These are phyloP conservation scores for Megalurothrips usitatus DNA, from an alignment of 2,888 invertebrate species.

Conservation along the genomic window DNA sequence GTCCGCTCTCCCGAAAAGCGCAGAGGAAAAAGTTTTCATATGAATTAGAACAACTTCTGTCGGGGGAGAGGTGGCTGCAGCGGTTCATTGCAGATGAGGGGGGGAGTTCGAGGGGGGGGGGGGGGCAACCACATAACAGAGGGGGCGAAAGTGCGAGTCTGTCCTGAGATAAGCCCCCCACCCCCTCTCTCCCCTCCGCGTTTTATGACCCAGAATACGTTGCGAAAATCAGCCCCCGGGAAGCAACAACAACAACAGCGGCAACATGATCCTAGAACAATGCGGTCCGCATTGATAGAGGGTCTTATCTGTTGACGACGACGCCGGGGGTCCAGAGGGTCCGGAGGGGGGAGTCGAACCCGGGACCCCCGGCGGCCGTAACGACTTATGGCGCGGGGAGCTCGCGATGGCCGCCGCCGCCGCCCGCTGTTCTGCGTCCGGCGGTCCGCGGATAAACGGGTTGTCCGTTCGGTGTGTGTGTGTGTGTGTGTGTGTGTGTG, in stretches of 20 bases:
- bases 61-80: not conserved
- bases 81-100: not conserved
- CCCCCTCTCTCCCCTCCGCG: not conserved
- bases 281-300: slow-evolving; percentile 5
- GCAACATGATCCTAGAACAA: slow-evolving; percentile 14
- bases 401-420: no score
- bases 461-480: no score
- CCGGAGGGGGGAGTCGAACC: not conserved
- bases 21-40: slow-evolving; percentile 9
- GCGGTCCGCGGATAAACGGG: no score
- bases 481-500: no score
- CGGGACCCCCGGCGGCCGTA: no score
- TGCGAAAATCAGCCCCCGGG: slow-evolving; percentile 12
- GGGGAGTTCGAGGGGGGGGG: not conserved
- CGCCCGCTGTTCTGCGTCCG: no score
- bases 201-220: slow-evolving; percentile 24
- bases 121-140: not conserved
- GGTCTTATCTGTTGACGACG: not conserved
- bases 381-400: no score
- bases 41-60: slow-evolving; percentile 2
- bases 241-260: no score
- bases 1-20: not conserved
- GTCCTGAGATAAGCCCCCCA: not conserved
- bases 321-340: not conserved
- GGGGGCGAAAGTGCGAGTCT: not conserved